A percentile compares a stretch with the other conserved stretches of the same genome.
Conservation (phyloP, 2,888 invertebrate species). For the Tortricodes alternella region DNA sequence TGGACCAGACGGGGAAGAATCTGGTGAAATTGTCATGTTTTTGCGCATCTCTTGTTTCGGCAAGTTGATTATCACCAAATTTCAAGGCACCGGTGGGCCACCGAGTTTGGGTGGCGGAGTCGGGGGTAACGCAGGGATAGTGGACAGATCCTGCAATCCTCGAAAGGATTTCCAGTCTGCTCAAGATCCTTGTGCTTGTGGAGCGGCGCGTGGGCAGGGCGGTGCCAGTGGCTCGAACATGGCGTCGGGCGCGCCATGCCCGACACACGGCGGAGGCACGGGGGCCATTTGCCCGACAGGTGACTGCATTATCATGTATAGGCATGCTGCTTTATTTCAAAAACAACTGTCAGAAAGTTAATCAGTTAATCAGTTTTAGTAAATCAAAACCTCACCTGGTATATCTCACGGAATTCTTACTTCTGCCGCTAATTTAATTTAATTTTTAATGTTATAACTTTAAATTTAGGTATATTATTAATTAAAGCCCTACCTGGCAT, state of each 20-base stretch:
- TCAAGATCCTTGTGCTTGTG: slow-evolving; percentile 67
- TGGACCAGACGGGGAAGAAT: slow-evolving; percentile 71
- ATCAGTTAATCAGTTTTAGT: no score
- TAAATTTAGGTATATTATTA: no score
- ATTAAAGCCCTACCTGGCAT: no score
- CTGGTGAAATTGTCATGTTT: slow-evolving; percentile 84
- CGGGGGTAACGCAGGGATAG: slow-evolving; percentile 42
- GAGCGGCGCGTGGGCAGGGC: slow-evolving; percentile 46
- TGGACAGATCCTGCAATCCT: slow-evolving; percentile 68
- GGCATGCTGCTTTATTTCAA: background rate
- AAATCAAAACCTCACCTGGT: no score
- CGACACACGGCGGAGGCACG: slow-evolving; percentile 36
- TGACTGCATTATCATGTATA: slow-evolving; percentile 34
- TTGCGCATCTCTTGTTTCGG: slow-evolving; percentile 86
- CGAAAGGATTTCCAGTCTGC: slow-evolving; percentile 54
- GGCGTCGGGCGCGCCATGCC: slow-evolving; percentile 1
- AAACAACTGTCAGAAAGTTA: background rate
- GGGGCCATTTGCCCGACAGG: slow-evolving; percentile 55
- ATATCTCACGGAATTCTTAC: no score
- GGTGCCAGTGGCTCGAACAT: slow-evolving; percentile 32
- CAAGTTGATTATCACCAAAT: slow-evolving; percentile 85
- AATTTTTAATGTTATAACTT: no score
- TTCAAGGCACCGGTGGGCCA: slow-evolving; percentile 74
- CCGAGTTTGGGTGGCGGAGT: slow-evolving; percentile 49
- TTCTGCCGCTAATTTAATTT: no score